Evolutionary conservation across 2,888 invertebrate genomes (phyloP).

Genomic region (Dysmachus trigonus): DNA sequence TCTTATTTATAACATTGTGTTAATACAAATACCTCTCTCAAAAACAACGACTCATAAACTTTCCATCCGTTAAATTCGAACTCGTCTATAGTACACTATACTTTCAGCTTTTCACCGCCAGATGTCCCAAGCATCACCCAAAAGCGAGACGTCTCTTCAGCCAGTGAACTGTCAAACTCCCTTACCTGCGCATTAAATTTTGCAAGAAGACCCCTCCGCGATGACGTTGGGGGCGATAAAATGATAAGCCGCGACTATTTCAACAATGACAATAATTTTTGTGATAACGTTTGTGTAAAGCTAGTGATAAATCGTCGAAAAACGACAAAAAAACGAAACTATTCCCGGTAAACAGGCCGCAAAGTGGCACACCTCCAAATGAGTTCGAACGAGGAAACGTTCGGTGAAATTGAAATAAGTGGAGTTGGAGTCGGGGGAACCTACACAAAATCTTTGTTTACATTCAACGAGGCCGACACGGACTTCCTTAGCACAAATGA

Average conservation of each 20-base stretch:
- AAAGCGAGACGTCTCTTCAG: not conserved
- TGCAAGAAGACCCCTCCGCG: not conserved
- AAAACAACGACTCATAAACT: too few species aligned
- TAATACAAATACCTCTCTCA: too few species aligned
- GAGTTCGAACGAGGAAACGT: not conserved
- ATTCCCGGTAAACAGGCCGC: not conserved
- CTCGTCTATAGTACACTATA: not conserved
- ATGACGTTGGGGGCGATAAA: not conserved
- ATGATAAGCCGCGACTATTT: not conserved
- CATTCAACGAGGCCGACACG: not conserved
- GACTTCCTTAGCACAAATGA: slow-evolving; percentile 9
- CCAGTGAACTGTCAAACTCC: not conserved
- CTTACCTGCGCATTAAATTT: not conserved
- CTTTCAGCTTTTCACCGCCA: not conserved
- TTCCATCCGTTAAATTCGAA: not conserved
- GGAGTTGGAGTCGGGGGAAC: not conserved
- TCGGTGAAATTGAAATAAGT: not conserved
- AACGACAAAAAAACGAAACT: not conserved
- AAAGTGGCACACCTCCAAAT: not conserved
- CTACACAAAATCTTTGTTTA: slow-evolving; percentile 2
- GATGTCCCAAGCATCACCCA: not conserved
- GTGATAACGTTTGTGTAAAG: not conserved
- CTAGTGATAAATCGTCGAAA: not conserved
- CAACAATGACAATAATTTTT: not conserved
- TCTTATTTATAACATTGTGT: too few species aligned